phyloP scores from a whole-genome alignment of 2,888 invertebrate species.

The Anarsia innoxiella region DNA sequence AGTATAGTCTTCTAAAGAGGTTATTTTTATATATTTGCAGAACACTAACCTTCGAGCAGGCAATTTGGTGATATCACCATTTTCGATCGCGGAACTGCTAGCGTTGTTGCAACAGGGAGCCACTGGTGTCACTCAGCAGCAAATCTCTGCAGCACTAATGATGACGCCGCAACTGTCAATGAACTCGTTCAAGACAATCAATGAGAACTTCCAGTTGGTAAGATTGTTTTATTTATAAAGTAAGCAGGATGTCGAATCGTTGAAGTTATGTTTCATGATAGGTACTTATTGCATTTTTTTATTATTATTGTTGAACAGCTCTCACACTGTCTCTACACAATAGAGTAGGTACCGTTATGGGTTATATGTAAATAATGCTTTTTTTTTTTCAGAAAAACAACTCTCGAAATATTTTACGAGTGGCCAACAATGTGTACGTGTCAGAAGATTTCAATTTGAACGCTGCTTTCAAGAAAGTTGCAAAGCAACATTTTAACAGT shows the following conservation, averaged over 20 bases:
- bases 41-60: constrained; percentile 25
- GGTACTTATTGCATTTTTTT: too few species aligned
- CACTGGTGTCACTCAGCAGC: constrained; percentile 36
- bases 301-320: too few species aligned
- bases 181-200: constrained; percentile 31
- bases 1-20: too few species aligned
- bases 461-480: constrained; percentile 39
- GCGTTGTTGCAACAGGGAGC: constrained; percentile 67
- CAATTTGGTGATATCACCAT: constrained; percentile 63
- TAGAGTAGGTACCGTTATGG: too few species aligned
- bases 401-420: constrained; percentile 44
- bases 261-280: too few species aligned
- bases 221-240: too few species aligned
- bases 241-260: too few species aligned
- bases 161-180: constrained; percentile 36
- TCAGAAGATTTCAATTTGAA: constrained; percentile 43
- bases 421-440: constrained; percentile 54
- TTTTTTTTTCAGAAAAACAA: constrained; percentile 51
- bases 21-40: constrained; percentile 24
- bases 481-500: constrained; percentile 64
- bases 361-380: too few species aligned
- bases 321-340: too few species aligned
- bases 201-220: constrained; percentile 37
- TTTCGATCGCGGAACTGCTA: constrained; percentile 56
- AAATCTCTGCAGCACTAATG: constrained; percentile 44